These are phyloP conservation scores for Dromococcyx pavoninus DNA, from an alignment of 2,797 vertebrate genomes.

Conservation along the genomic window DNA sequence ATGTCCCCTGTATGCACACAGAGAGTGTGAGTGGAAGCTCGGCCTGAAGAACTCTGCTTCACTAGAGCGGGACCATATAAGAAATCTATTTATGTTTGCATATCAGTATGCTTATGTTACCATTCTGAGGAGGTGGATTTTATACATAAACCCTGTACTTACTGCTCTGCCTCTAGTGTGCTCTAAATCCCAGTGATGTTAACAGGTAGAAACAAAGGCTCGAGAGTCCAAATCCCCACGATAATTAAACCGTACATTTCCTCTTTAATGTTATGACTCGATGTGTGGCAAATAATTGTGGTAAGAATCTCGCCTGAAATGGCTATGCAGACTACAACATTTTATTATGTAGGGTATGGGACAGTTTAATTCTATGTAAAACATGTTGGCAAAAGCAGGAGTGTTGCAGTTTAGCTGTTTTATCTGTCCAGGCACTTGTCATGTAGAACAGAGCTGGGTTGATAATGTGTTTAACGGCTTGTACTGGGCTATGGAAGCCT, in stretches of 20 bases:
- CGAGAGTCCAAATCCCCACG: neutral
- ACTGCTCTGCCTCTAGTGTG: neutral
- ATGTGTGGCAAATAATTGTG: neutral
- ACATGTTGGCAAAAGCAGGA: neutral
- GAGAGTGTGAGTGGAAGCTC: neutral
- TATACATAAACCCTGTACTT: neutral
- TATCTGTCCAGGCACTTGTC: neutral
- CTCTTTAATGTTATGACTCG: neutral
- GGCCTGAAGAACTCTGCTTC: neutral
- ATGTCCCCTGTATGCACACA: neutral
- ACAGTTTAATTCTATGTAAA: neutral
- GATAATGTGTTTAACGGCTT: neutral
- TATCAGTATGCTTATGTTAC: neutral
- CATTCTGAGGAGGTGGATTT: neutral
- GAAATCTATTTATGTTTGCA: neutral
- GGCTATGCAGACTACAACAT: neutral
- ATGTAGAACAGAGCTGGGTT: neutral
- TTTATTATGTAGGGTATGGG: neutral
- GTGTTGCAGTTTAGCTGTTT: rapidly evolving
- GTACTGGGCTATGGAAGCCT: neutral
- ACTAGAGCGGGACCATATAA: neutral
- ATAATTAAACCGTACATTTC: neutral
- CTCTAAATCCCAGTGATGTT: neutral
- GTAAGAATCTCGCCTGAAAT: neutral
- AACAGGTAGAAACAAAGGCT: neutral